Evolutionary conservation across 2,888 invertebrate species (phyloP), one percentile per base, ranked within the genome.

Genomic region (Cylindroiulus punctatus): DNA sequence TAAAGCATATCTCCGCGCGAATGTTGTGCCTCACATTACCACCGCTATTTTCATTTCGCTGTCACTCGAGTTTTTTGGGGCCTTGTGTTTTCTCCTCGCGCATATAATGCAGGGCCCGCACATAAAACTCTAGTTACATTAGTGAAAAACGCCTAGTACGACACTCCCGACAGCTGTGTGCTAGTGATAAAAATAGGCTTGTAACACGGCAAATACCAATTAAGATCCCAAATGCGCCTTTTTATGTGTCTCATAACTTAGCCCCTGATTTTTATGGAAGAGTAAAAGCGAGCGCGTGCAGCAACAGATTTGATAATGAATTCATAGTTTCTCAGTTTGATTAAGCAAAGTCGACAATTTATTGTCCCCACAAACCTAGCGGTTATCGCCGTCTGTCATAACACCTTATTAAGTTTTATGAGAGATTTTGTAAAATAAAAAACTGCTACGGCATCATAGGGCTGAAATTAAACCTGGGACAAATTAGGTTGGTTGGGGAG

Each of bases 301-400:
- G 85, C 65, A 57, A 84, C 85, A 85, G 83, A 86, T 86, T 86
- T 86, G 81, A 86, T 87, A 87, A 87, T 85, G 87, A 87, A 87
- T 87, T 87, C 87, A 87, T 87, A 87, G 85, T 87, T 87, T 84
- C 85, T 85, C 85, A 85, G 85, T 87, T 87, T 87, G 85, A 87
- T 87, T 87, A 87, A 87, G 85, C 85, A 87, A 87, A 87, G 87
- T 81, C 85, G 52, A 36, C 32, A 86, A 86, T 86, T 86, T 86
- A 86, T 84, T 36, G 86, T 86, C 57, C 47, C 86, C 42, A 65
- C 42, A 86, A 86, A 81, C 76, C 86, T 76, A 40, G 81, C 86
- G 86, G 86, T 86, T 86, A 86, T 86, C 86, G 86, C 86, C 76
- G 86, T 86, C 86, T 86, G 86, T 86, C 86, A 86, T 85, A 85